Evolutionary conservation across 2,888 invertebrate genomes (phyloP).

Genomic region (Tuberolachnus salignus): DNA sequence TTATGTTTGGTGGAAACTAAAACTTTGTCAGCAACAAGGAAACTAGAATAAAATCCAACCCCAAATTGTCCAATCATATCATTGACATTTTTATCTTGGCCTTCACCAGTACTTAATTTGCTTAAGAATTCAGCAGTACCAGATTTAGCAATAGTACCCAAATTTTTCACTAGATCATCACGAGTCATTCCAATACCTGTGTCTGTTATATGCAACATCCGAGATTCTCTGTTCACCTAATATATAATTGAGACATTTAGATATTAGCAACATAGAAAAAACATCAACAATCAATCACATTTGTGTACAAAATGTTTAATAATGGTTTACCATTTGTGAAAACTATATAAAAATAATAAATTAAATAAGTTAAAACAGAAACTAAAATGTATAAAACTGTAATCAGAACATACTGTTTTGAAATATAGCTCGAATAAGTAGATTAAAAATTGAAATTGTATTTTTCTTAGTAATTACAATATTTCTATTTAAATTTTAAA

Average conservation of each 20-base stretch:
- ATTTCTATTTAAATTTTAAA: background rate
- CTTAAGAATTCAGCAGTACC: constrained; percentile 95
- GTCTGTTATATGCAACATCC: constrained; percentile 91
- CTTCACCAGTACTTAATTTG: constrained; percentile 77
- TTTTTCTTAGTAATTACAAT: background rate
- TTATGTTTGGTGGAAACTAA: constrained; percentile 95
- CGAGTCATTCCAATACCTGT: constrained; percentile 98
- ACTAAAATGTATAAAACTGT: background rate
- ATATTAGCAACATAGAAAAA: background rate
- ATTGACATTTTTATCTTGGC: constrained; percentile 76
- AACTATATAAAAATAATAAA: background rate
- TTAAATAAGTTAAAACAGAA: background rate
- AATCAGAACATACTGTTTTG: no score
- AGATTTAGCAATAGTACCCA: constrained; percentile 98
- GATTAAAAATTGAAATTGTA: background rate
- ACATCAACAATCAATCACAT: no score
- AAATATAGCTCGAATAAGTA: no score
- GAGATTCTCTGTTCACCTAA: constrained; percentile 86
- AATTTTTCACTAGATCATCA: constrained; percentile 88
- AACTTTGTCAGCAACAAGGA: constrained; percentile 94
- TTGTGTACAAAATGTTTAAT: background rate
- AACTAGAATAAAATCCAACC: constrained; percentile 98
- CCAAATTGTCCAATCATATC: constrained; percentile 99
- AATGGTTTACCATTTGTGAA: no score
- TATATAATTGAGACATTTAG: constrained; percentile 21